A percentile compares a stretch with the other conserved stretches of the same genome.
Evolutionary conservation across 2,113 vertebrate genomes (phyloP).

Genomic region (Myrmophylax atrothorax): DNA sequence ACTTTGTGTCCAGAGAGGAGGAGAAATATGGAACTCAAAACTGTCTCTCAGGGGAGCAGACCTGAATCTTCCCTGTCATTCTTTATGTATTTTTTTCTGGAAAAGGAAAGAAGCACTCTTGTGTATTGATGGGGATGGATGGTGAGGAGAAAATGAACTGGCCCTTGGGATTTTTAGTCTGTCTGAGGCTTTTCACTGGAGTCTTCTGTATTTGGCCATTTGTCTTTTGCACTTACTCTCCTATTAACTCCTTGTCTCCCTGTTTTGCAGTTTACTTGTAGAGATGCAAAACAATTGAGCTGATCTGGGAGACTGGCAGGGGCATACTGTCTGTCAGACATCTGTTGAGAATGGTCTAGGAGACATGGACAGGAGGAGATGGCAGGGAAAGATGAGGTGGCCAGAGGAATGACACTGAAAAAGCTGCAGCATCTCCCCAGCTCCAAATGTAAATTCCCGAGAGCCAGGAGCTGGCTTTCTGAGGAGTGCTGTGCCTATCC

Average conservation of each 20-base stretch:
- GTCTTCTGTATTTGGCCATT: background rate
- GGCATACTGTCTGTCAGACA: background rate
- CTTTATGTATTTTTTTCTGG: background rate
- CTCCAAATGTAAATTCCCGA: background rate
- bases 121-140: background rate
- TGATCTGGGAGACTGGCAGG: background rate
- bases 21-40: background rate
- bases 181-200: background rate
- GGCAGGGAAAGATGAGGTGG: background rate
- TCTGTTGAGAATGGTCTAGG: background rate
- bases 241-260: background rate
- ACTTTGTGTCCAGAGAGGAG: background rate
- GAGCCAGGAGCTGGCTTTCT: background rate
- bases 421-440: background rate
- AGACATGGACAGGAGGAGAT: background rate
- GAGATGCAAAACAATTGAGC: background rate
- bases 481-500: background rate
- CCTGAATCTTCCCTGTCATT: background rate
- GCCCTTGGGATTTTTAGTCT: conserved; percentile 17
- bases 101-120: background rate
- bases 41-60: background rate
- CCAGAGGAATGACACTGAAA: background rate
- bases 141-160: background rate
- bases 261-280: background rate
- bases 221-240: background rate